These are phyloP conservation scores for Abrostola triplasia DNA, from an alignment of 2,888 invertebrate species.

Conservation along the genomic window DNA sequence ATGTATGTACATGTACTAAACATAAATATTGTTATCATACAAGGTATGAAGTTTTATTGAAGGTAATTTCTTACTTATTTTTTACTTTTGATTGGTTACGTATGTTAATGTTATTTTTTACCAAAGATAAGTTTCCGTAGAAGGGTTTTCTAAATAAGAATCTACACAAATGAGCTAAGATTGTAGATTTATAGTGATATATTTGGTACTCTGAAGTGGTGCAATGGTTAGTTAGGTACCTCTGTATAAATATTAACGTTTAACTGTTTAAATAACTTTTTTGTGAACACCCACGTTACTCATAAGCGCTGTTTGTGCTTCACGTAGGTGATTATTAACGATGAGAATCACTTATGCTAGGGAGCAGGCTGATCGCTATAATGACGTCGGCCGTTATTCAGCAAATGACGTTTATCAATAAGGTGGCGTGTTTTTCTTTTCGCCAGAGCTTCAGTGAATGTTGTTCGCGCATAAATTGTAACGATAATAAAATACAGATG, in stretches of 20 bases:
- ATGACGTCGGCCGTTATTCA: not conserved
- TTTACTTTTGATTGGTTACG: conserved; percentile 73
- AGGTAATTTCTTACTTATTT: conserved; percentile 63
- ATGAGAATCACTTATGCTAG: conserved; percentile 17
- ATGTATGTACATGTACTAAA: conserved; percentile 78
- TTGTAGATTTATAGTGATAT: conserved; percentile 70
- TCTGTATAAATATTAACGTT: conserved; percentile 70
- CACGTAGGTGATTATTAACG: conserved; percentile 18
- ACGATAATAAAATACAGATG: conserved; percentile 49
- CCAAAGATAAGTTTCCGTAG: conserved; percentile 85
- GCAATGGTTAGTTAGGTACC: conserved; percentile 82
- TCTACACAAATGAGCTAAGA: conserved; percentile 64
- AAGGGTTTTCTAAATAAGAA: conserved; percentile 66
- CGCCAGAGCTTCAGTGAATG: conserved; percentile 79
- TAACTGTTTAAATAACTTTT: conserved; percentile 65
- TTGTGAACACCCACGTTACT: conserved; percentile 43
- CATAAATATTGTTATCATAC: conserved; percentile 87
- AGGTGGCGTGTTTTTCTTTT: conserved; percentile 59
- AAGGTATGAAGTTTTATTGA: conserved; percentile 84
- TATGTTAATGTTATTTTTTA: conserved; percentile 77
- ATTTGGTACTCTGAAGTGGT: conserved; percentile 80
- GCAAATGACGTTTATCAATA: conserved; percentile 50
- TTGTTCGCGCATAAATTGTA: conserved; percentile 67
- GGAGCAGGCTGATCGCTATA: not conserved
- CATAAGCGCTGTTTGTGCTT: conserved; percentile 26